phyloP scores from a whole-genome alignment of 2,888 invertebrate genomes.

The Sylvicola cinctus region DNA sequence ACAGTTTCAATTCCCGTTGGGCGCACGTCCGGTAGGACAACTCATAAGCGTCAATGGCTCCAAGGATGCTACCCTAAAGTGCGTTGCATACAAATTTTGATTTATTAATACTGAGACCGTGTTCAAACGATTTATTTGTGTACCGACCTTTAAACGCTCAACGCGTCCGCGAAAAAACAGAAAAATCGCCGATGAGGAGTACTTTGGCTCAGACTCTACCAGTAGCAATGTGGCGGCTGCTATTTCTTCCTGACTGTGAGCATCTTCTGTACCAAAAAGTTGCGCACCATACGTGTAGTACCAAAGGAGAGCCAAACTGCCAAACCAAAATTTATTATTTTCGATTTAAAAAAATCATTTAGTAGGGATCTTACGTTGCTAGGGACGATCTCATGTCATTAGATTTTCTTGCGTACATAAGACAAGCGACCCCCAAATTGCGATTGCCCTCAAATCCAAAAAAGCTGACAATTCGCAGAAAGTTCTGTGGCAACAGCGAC shows the following conservation, averaged over 20 bases:
- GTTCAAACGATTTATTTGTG: no score
- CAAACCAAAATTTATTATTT: slow-evolving; percentile 1
- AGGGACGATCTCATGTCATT: slow-evolving; percentile 45
- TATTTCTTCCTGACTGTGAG: slow-evolving; percentile 35
- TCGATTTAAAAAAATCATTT: background rate
- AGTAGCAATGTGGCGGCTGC: slow-evolving; percentile 30
- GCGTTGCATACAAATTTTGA: background rate
- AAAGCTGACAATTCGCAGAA: slow-evolving; percentile 36
- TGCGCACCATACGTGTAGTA: slow-evolving; percentile 48
- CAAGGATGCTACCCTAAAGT: no score
- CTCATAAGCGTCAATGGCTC: slow-evolving; percentile 33
- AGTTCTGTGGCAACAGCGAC: slow-evolving; percentile 41
- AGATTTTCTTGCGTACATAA: slow-evolving; percentile 37
- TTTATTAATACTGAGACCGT: no score
- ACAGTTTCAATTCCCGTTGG: slow-evolving; percentile 39
- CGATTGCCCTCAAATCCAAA: slow-evolving; percentile 44
- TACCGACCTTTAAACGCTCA: slow-evolving; percentile 39
- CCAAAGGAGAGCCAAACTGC: slow-evolving; percentile 39
- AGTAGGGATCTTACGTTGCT: slow-evolving; percentile 31
- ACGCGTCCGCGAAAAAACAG: slow-evolving; percentile 43
- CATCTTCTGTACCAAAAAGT: slow-evolving; percentile 39
- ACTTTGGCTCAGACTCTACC: slow-evolving; percentile 31
- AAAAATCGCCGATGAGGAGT: slow-evolving; percentile 38
- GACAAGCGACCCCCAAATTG: slow-evolving; percentile 31
- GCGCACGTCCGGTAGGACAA: slow-evolving; percentile 32